These are phyloP conservation scores for Bombus confusus DNA, from an alignment of 1,140 invertebrate species.

Conservation along the genomic window DNA sequence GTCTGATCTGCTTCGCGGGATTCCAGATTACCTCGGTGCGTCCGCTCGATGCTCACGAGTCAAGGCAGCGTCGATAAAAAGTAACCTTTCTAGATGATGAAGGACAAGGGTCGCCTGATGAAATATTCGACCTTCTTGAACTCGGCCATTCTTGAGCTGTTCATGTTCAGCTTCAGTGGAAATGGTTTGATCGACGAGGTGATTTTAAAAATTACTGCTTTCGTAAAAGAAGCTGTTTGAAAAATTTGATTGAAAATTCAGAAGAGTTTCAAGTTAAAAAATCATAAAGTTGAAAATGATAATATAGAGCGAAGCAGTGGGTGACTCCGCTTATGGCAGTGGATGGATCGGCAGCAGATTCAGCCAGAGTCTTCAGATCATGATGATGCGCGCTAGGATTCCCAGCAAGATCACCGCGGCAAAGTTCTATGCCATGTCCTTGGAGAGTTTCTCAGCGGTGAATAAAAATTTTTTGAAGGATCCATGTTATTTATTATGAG, in stretches of 20 bases:
- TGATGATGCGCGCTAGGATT: conserved; percentile 65
- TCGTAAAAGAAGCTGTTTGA: neutral
- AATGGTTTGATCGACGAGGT: conserved; percentile 70
- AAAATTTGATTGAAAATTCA: too few relatives aligned
- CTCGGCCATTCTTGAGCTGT: conserved; percentile 73
- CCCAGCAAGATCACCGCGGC: conserved; percentile 70
- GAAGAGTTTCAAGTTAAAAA: too few relatives aligned
- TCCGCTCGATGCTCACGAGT: conserved; percentile 14
- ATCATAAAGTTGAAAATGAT: too few relatives aligned
- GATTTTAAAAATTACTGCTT: neutral
- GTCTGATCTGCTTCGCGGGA: conserved; percentile 70
- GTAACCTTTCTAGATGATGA: conserved; percentile 65
- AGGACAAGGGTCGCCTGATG: conserved; percentile 58
- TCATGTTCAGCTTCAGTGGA: conserved; percentile 74
- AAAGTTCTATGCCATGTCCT: conserved; percentile 73
- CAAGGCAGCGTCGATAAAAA: neutral
- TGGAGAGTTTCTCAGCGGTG: conserved; percentile 67
- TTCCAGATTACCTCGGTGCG: conserved; percentile 74
- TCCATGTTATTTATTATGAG: neutral
- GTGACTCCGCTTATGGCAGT: conserved; percentile 61
- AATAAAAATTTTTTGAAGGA: conserved; percentile 18
- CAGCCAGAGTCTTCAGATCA: conserved; percentile 57
- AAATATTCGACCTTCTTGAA: conserved; percentile 66
- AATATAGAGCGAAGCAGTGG: conserved; percentile 65
- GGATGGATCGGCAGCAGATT: conserved; percentile 61